A percentile compares a stretch with the other conserved stretches of the same genome.
These are phyloP conservation scores for Actenoides lindsayi DNA, from an alignment of 2,113 vertebrate species.

Conservation along the genomic window DNA sequence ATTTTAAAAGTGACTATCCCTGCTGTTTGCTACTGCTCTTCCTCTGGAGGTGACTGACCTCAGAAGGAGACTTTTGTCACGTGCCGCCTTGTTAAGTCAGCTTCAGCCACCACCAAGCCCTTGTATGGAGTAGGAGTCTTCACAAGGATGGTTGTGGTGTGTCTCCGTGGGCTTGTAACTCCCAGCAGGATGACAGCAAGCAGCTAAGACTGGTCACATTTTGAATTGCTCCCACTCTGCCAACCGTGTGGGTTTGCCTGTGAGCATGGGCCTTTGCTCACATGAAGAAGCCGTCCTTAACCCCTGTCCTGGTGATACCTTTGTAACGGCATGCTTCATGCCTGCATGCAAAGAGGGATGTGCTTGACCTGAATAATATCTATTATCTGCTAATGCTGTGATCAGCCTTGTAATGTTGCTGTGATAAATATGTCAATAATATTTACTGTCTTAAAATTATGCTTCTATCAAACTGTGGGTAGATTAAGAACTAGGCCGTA, in stretches of 20 bases:
- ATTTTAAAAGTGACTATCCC: not conserved
- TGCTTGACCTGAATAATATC: not conserved
- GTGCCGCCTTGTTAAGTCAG: fast-evolving
- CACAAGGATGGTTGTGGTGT: fast-evolving
- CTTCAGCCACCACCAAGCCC: not conserved
- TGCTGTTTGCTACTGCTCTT: not conserved
- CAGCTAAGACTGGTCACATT: not conserved
- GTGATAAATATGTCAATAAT: not conserved
- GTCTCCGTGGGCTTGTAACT: not conserved
- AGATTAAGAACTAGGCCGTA: not conserved
- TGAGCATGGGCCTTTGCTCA: not conserved
- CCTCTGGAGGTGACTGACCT: not conserved
- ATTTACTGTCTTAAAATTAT: not conserved
- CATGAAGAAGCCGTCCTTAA: fast-evolving
- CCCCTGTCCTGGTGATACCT: not conserved
- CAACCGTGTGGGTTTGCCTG: fast-evolving
- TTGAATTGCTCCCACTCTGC: fast-evolving
- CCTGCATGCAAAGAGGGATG: not conserved
- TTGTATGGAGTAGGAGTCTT: not conserved
- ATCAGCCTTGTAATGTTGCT: not conserved
- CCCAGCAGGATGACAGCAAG: not conserved
- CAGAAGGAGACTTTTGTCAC: not conserved
- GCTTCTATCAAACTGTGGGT: not conserved
- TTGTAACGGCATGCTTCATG: fast-evolving
- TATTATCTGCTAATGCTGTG: not conserved